These are phyloP conservation scores for Colletes gigas DNA, from an alignment of 1,140 invertebrate genomes.

Conservation along the genomic window DNA sequence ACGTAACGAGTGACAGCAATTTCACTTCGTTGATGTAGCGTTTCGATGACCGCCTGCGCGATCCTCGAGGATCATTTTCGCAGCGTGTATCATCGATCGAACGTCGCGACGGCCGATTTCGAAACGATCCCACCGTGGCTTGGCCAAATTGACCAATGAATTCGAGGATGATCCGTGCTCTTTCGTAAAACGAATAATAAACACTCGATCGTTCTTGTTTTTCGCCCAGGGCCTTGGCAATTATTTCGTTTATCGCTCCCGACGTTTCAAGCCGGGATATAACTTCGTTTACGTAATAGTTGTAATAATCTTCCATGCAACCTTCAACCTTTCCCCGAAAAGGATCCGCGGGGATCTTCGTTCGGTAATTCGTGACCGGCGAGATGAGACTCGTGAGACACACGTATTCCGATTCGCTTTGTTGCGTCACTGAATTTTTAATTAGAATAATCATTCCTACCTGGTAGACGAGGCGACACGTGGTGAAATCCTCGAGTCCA, in stretches of 20 bases:
- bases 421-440: constrained; percentile 9
- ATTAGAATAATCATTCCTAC: neutral
- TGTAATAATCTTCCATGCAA: neutral
- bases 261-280: neutral
- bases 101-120: constrained; percentile 41
- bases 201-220: constrained; percentile 34
- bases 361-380: constrained; percentile 1
- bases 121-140: constrained; percentile 26
- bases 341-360: constrained; percentile 6
- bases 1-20: neutral
- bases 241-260: neutral
- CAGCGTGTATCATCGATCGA: neutral
- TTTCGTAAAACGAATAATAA: constrained; percentile 61
- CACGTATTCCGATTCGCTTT: neutral
- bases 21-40: neutral
- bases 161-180: constrained; percentile 58
- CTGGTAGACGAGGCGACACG: no score
- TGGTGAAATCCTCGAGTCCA: no score
- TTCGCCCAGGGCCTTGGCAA: neutral
- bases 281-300: constrained; percentile 39
- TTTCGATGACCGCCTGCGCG: neutral
- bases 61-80: constrained; percentile 23
- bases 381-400: neutral
- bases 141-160: constrained; percentile 57
- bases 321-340: constrained; percentile 33